Evolutionary conservation across 2,888 invertebrate genomes (phyloP), one percentile per base, ranked within the genome.

Genomic region (Amblyjoppa proteus): DNA sequence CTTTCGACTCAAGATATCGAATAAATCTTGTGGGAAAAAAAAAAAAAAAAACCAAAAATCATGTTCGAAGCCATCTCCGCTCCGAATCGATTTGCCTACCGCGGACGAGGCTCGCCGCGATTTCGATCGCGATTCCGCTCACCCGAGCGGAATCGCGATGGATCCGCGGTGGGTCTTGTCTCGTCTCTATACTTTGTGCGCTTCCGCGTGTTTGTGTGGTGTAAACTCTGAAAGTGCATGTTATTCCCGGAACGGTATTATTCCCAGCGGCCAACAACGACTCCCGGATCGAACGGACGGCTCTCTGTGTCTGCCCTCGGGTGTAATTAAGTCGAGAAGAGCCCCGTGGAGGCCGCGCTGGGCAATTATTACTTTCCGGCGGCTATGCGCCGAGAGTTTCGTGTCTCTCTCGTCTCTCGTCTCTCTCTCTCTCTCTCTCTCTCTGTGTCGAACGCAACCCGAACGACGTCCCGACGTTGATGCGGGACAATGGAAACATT

Each of bases 291-390:
- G 74, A 81, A 81, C 53, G 81, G 25, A 56, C 56, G 69, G 74
- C 28, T 51, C 74, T 61, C 31, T 69, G 69, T 58, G 61, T 56
- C 28, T 64, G 31, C 45, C 53, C 56, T 64, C 80, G 73, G 69
- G 80, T 83, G 85, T 69, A 85, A 85, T 85, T 85, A 83, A 85
- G 73, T 85, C 85, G 77, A 71, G 80, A 85, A 85, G 76, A 80
- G 34, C 51, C 45, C 80, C 74, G 77, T 68, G 69, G 83, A 83
- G 83, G 75, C 74, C 82, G 85, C 82, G 83, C 61, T 74, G 83
- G 69, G 76, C 85, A 85, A 85, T 85, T 85, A 82, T 85, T 85
- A 85, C 85, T 82, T 83, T 83, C 75, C 85, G 73, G 79, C 71
- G 76, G 73, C 69, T 71, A 11, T 31, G n/a, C 34, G 34, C 61